phyloP scores from a whole-genome alignment of 2,797 vertebrate species.

The Champsocephalus esox region DNA sequence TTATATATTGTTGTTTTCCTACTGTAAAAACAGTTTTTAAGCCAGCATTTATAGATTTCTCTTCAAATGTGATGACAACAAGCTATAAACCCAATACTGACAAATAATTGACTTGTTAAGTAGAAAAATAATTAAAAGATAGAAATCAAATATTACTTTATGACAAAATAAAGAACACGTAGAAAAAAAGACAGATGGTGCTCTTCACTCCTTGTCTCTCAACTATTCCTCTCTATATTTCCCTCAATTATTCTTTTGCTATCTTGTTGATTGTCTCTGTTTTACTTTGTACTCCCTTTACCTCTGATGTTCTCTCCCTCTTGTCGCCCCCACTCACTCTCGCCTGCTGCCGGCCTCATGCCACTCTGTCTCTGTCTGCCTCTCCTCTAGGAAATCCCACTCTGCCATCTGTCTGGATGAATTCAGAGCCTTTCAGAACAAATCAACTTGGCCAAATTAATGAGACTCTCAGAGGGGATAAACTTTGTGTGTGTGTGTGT shows the following conservation, averaged over 20 bases:
- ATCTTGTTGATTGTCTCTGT: conserved; percentile 1
- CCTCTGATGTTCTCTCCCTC: conserved; percentile 5
- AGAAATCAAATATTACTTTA: no score
- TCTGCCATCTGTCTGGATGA: conserved; percentile 76
- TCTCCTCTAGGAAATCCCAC: conserved; percentile 75
- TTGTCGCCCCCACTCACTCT: conserved; percentile 8
- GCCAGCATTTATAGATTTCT: not conserved
- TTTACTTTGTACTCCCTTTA: not conserved
- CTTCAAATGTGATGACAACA: not conserved
- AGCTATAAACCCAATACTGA: not conserved
- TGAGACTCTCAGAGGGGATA: conserved; percentile 68
- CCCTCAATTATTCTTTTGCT: conserved; percentile 7
- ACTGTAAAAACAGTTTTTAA: not conserved
- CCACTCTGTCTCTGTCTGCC: conserved; percentile 28
- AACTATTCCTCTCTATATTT: conserved; percentile 18
- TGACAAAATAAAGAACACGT: no score
- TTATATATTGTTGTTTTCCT: not conserved
- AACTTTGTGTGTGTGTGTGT: conserved; percentile 52
- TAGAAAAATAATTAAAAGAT: no score
- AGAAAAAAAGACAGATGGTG: conserved; percentile 44
- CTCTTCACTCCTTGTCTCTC: conserved; percentile 27
- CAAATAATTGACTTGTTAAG: not conserved
- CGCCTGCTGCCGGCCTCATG: conserved; percentile 10
- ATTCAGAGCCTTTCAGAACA: conserved; percentile 70
- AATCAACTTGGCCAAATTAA: conserved; percentile 75